Conservation (phyloP, 2,797 vertebrate species). For the Peromyscus melanophrys region DNA sequence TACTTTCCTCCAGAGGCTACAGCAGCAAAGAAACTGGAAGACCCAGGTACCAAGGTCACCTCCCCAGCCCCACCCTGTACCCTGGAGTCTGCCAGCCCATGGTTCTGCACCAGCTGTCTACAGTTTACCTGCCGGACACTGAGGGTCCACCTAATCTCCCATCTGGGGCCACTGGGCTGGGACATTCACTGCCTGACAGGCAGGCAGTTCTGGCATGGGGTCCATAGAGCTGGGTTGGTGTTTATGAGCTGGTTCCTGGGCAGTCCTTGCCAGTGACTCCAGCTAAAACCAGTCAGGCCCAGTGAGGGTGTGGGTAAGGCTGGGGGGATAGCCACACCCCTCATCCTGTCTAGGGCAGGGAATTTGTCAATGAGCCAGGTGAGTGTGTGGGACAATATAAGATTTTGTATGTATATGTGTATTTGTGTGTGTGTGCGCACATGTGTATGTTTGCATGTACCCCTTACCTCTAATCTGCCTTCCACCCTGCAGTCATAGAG, state of each 20-base stretch:
- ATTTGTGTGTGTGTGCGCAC: background rate
- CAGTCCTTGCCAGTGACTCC: slow-evolving; percentile 69
- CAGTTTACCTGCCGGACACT: background rate
- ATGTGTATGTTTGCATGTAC: background rate
- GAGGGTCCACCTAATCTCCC: slow-evolving; percentile 82
- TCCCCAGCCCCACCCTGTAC: background rate
- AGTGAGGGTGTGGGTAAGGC: slow-evolving; percentile 71
- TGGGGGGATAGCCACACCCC: slow-evolving; percentile 73
- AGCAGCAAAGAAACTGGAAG: slow-evolving; percentile 67
- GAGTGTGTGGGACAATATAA: background rate
- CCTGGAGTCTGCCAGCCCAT: slow-evolving; percentile 52
- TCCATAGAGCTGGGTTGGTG: slow-evolving; percentile 39
- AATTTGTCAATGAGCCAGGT: slow-evolving; percentile 59
- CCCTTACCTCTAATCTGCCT: background rate
- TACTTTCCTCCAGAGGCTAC: slow-evolving; percentile 30
- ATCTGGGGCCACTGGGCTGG: slow-evolving; percentile 81
- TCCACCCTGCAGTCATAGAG: background rate
- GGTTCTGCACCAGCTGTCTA: slow-evolving; percentile 65
- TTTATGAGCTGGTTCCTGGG: slow-evolving; percentile 74
- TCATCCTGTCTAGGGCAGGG: slow-evolving; percentile 71
- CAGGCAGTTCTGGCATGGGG: slow-evolving; percentile 66
- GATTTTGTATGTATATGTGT: background rate
- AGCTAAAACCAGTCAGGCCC: slow-evolving; percentile 82
- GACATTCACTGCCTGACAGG: slow-evolving; percentile 61
- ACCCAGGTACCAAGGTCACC: slow-evolving; percentile 68